Conservation (phyloP, 2,797 vertebrate genomes). For the Sternotherus odoratus region DNA sequence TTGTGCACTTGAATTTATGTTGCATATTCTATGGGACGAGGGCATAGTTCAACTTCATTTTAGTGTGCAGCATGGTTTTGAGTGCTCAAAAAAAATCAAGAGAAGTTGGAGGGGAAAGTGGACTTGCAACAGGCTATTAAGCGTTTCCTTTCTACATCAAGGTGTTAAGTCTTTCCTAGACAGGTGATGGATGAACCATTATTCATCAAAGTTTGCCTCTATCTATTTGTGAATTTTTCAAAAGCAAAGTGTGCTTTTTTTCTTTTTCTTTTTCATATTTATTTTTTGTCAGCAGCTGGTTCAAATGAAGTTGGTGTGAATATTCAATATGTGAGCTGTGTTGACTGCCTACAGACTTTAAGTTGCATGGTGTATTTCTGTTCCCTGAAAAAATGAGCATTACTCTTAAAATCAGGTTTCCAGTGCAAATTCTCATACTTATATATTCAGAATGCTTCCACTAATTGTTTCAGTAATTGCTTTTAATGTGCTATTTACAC, state of each 20-base stretch:
- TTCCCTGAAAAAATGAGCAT: neutral
- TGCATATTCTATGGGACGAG: rapidly evolving
- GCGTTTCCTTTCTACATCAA: rapidly evolving
- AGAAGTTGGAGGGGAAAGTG: too few relatives aligned
- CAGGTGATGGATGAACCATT: neutral
- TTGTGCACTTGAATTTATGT: rapidly evolving
- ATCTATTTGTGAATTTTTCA: neutral
- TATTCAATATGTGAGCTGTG: neutral
- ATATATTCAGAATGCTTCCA: neutral
- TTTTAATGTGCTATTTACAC: neutral
- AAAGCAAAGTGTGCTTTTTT: neutral
- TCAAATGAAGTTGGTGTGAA: neutral
- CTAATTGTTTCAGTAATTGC: neutral
- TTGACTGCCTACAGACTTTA: neutral
- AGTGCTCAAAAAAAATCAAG: neutral
- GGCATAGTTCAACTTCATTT: neutral
- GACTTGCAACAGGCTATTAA: rapidly evolving
- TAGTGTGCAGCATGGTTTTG: neutral
- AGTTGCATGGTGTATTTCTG: rapidly evolving
- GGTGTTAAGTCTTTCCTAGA: neutral
- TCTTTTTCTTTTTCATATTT: neutral
- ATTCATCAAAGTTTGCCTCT: rapidly evolving
- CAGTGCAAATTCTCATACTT: neutral
- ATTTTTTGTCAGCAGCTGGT: neutral
- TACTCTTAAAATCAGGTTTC: rapidly evolving